Percentiles rank a stretch among this genome's conserved stretches.
These are phyloP conservation scores for Patiria pectinifera DNA, from an alignment of 53 echinoderm and acorn worm genomes.

Conservation along the genomic window DNA sequence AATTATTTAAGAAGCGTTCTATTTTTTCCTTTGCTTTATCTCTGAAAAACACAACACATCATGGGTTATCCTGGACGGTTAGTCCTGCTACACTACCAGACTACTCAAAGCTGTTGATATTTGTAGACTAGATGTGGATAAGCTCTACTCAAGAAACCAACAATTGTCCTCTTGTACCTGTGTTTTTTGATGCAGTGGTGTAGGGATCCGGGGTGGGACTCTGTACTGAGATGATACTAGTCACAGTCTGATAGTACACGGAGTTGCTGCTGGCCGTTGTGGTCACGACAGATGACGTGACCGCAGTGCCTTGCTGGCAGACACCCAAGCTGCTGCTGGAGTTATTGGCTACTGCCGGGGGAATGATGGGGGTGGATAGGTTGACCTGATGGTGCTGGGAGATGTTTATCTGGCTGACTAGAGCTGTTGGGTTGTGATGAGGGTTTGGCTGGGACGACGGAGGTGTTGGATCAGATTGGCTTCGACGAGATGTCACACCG, in stretches of 20 bases:
- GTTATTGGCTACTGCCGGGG: conserved; percentile 43
- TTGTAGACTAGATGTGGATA: background rate
- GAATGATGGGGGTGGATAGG: conserved; percentile 67
- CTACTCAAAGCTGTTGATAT: background rate
- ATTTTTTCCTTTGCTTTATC: no score
- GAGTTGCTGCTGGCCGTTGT: conserved; percentile 76
- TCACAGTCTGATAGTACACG: conserved; percentile 82
- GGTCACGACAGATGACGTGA: conserved; percentile 49
- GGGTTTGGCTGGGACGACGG: conserved; percentile 39
- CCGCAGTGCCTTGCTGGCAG: conserved; percentile 41
- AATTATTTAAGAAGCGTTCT: no score
- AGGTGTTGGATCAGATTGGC: conserved; percentile 34
- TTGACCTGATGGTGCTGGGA: conserved; percentile 91
- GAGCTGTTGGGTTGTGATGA: conserved; percentile 75
- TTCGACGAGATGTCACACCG: conserved; percentile 11
- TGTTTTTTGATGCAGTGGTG: conserved; percentile 48
- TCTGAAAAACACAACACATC: no score
- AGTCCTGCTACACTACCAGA: no score
- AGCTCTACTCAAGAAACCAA: background rate
- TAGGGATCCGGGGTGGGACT: conserved; percentile 69
- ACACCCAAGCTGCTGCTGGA: conserved; percentile 32
- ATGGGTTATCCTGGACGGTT: no score
- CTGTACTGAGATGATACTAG: conserved; percentile 78
- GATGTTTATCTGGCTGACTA: conserved; percentile 83
- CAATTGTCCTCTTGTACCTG: background rate